These are phyloP conservation scores for Parnassius orleans DNA, from an alignment of 2,888 invertebrate species.

Conservation along the genomic window DNA sequence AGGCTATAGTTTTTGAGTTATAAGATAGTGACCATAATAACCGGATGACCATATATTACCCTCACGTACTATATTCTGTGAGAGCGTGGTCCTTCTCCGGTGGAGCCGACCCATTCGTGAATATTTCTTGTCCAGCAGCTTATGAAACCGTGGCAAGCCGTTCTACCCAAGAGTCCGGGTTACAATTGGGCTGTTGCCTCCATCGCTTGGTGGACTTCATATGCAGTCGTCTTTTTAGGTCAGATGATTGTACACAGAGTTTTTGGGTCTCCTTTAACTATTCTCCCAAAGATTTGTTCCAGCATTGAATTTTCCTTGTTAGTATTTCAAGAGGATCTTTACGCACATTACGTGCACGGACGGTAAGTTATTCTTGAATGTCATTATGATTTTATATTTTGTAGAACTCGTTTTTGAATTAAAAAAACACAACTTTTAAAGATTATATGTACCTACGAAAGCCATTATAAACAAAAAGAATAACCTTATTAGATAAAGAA, in stretches of 20 bases:
- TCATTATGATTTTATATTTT: no score
- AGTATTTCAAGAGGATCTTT: constrained; percentile 65
- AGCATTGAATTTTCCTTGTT: constrained; percentile 59
- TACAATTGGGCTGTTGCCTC: constrained; percentile 58
- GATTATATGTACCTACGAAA: no score
- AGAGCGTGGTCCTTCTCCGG: no score
- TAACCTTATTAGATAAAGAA: no score
- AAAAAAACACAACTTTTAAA: no score
- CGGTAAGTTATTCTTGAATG: constrained; percentile 43
- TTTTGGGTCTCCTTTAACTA: constrained; percentile 36
- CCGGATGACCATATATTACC: no score
- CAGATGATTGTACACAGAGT: constrained; percentile 44
- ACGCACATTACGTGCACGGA: constrained; percentile 71
- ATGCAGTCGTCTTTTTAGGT: constrained; percentile 39
- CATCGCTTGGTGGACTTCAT: constrained; percentile 60
- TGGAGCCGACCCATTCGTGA: not conserved
- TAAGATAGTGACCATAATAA: no score
- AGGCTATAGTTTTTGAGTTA: no score
- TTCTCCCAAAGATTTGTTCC: constrained; percentile 49
- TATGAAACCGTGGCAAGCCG: constrained; percentile 45
- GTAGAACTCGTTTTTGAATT: no score
- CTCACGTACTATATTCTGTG: no score
- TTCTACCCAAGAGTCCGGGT: constrained; percentile 49
- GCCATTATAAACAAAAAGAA: no score
- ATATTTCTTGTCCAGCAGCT: constrained; percentile 40